Evolutionary conservation across 2,888 invertebrate species (phyloP).

Genomic region (Rhingia campestris): DNA sequence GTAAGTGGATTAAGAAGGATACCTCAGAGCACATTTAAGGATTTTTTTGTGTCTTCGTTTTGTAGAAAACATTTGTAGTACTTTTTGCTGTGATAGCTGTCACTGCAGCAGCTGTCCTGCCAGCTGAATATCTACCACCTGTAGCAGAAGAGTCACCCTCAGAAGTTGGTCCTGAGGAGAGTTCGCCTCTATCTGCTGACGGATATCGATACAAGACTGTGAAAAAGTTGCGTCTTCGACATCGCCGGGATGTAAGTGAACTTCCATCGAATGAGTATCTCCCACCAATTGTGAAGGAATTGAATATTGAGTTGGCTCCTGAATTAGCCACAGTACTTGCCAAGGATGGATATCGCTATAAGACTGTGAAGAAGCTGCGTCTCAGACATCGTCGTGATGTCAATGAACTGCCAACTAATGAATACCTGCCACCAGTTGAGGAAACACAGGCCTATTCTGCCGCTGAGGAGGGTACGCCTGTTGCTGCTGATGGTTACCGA

Average conservation of each 20-base stretch:
- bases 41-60: neutral
- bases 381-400: slow-evolving; percentile 77
- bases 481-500: slow-evolving; percentile 79
- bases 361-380: slow-evolving; percentile 51
- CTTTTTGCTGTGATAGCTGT: slow-evolving; percentile 25
- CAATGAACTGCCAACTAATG: slow-evolving; percentile 74
- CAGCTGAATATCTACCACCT: slow-evolving; percentile 36
- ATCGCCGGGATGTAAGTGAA: slow-evolving; percentile 70
- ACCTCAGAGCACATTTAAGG: neutral
- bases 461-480: slow-evolving; percentile 40
- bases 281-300: slow-evolving; percentile 75
- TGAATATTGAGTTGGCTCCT: neutral
- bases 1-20: slow-evolving; percentile 20
- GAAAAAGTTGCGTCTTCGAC: slow-evolving; percentile 70
- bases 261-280: slow-evolving; percentile 32
- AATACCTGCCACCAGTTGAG: slow-evolving; percentile 77
- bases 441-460: slow-evolving; percentile 33
- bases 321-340: slow-evolving; percentile 54
- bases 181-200: slow-evolving; percentile 76
- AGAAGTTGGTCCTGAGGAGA: slow-evolving; percentile 51
- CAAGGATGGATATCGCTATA: slow-evolving; percentile 75
- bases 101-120: slow-evolving; percentile 78
- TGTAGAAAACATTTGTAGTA: slow-evolving; percentile 24
- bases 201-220: slow-evolving; percentile 78
- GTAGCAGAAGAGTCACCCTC: slow-evolving; percentile 47